Percentiles rank a stretch among this genome's conserved stretches.
Evolutionary conservation across 1,140 invertebrate species (phyloP).

Genomic region (Vanessa tameamea): DNA sequence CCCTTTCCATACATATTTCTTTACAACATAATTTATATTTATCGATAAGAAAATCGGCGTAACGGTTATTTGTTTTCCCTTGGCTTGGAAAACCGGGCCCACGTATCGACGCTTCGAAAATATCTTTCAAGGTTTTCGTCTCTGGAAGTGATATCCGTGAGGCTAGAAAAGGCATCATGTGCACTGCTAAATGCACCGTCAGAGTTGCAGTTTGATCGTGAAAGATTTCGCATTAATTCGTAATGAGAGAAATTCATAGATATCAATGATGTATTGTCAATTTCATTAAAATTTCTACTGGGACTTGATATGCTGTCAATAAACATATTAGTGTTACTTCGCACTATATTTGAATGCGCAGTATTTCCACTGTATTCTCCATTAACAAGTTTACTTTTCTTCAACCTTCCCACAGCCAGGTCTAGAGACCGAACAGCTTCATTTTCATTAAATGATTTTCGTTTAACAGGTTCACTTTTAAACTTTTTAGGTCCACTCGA

Average conservation of each 20-base stretch:
- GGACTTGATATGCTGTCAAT: constrained; percentile 43
- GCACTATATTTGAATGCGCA: constrained; percentile 21
- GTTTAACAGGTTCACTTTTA: constrained; percentile 50
- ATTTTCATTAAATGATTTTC: constrained; percentile 62
- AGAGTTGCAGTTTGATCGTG: constrained; percentile 60
- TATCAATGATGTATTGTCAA: constrained; percentile 58
- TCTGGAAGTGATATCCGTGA: constrained; percentile 49
- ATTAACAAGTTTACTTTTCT: constrained; percentile 58
- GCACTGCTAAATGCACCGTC: constrained; percentile 59
- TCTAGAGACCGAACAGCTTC: constrained; percentile 61
- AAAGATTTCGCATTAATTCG: constrained; percentile 68
- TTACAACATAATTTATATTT: not conserved
- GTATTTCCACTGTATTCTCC: constrained; percentile 41
- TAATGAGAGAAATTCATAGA: constrained; percentile 74
- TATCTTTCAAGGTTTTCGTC: constrained; percentile 68
- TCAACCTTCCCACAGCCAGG: constrained; percentile 54
- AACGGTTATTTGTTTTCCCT: constrained; percentile 32
- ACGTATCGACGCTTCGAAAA: constrained; percentile 67
- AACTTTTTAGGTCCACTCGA: constrained; percentile 42
- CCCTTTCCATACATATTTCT: not conserved
- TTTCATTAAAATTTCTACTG: constrained; percentile 32
- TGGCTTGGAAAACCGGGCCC: constrained; percentile 42
- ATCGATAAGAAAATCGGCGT: constrained; percentile 7
- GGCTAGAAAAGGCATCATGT: constrained; percentile 38
- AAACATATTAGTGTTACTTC: constrained; percentile 44